Conservation (phyloP, 1,140 invertebrate genomes). For the Bombus huntii region DNA sequence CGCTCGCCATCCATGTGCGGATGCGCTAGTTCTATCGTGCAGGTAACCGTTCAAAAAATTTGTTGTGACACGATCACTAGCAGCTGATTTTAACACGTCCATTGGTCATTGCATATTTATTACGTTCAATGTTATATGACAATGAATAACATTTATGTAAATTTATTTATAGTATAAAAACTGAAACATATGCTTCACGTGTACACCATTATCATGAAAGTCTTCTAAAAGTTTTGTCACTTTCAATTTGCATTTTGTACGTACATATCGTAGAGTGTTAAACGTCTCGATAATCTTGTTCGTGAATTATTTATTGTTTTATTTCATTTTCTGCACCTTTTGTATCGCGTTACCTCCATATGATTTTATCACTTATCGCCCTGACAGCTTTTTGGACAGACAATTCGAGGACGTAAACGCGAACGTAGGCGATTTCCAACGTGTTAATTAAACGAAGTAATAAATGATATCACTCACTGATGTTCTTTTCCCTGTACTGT, state of each 20-base stretch:
- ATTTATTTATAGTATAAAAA: too few relatives aligned
- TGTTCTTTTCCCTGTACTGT: conserved; percentile 73
- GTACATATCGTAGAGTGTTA: too few relatives aligned
- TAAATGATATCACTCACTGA: conserved; percentile 64
- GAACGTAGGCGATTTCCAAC: too few relatives aligned
- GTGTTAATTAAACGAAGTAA: neutral
- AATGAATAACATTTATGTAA: too few relatives aligned
- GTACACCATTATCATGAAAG: too few relatives aligned
- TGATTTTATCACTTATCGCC: neutral
- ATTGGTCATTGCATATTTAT: neutral
- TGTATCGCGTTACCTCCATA: neutral
- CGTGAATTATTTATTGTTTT: neutral
- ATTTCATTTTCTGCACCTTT: neutral
- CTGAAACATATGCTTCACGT: too few relatives aligned
- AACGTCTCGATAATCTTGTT: neutral
- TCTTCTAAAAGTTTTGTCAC: too few relatives aligned
- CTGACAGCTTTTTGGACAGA: neutral
- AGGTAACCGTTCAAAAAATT: neutral
- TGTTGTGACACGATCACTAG: neutral
- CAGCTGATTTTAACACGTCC: neutral
- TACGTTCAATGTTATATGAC: too few relatives aligned
- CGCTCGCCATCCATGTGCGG: too few relatives aligned
- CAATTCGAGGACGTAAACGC: neutral
- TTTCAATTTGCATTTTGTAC: too few relatives aligned
- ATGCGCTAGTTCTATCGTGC: too few relatives aligned